A percentile compares a stretch with the other conserved stretches of the same genome.
phyloP scores from a whole-genome alignment of 2,888 invertebrate species.

The Craniophora ligustri region DNA sequence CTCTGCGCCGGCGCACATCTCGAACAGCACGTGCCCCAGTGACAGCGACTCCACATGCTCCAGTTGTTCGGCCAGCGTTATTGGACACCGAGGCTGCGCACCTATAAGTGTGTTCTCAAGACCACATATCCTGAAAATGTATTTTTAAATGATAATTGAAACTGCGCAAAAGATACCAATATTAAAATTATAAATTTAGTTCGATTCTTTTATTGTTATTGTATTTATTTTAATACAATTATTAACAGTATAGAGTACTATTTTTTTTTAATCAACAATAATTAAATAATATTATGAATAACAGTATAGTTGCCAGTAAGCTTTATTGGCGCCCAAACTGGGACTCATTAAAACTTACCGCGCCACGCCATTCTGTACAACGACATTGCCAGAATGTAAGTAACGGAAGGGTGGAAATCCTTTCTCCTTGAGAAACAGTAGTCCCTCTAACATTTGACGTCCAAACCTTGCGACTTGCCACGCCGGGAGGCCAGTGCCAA shows the following conservation, averaged over 20 bases:
- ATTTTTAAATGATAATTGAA: too few relatives aligned
- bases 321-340: slow-evolving; percentile 27
- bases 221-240: too few relatives aligned
- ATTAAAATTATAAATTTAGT: too few relatives aligned
- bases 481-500: slow-evolving; percentile 91
- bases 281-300: background rate
- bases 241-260: too few relatives aligned
- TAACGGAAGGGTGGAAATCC: slow-evolving; percentile 96
- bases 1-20: slow-evolving; percentile 96
- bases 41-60: slow-evolving; percentile 87
- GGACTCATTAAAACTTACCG: slow-evolving; percentile 86
- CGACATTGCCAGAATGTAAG: slow-evolving; percentile 96
- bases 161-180: too few relatives aligned
- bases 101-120: slow-evolving; percentile 95
- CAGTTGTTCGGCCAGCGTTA: slow-evolving; percentile 71
- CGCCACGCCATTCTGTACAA: slow-evolving; percentile 97
- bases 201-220: too few relatives aligned
- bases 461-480: slow-evolving; percentile 96
- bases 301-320: slow-evolving; percentile 20
- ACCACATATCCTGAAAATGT: slow-evolving; percentile 91
- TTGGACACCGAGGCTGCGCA: slow-evolving; percentile 87
- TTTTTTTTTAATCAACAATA: background rate
- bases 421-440: slow-evolving; percentile 95
- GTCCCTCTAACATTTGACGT: slow-evolving; percentile 95
- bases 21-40: slow-evolving; percentile 96